Conservation (phyloP, 2,888 invertebrate genomes). For the Cephus sareptanus region DNA sequence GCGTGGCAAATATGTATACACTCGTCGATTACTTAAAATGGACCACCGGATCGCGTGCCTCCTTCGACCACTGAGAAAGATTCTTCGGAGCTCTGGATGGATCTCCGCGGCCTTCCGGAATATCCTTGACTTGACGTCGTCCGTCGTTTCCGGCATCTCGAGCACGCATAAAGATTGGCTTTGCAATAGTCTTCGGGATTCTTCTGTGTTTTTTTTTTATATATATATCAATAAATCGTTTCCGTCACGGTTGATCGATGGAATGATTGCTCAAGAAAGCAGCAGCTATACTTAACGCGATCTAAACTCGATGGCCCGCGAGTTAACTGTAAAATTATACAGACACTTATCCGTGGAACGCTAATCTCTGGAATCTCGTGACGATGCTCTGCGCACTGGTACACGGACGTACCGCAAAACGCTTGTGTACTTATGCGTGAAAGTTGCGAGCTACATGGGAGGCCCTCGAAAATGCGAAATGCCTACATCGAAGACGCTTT, state of each 20-base stretch:
- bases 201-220: background rate
- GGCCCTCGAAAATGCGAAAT: constrained; percentile 37
- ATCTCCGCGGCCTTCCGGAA: background rate
- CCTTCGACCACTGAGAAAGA: background rate
- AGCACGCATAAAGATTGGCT: background rate
- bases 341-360: background rate
- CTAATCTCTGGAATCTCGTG: background rate
- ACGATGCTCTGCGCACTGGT: background rate
- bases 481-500: constrained; percentile 16
- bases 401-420: background rate
- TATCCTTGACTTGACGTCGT: background rate
- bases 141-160: background rate
- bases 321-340: background rate
- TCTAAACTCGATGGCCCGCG: background rate
- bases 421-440: background rate
- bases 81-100: background rate
- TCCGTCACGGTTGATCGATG: background rate
- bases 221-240: background rate
- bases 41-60: background rate
- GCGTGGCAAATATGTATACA: background rate
- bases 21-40: background rate
- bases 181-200: background rate
- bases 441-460: background rate
- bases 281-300: background rate
- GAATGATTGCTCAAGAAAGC: background rate